These are phyloP conservation scores for Margaritifera margaritifera DNA, from an alignment of 2,888 invertebrate genomes.

Conservation along the genomic window DNA sequence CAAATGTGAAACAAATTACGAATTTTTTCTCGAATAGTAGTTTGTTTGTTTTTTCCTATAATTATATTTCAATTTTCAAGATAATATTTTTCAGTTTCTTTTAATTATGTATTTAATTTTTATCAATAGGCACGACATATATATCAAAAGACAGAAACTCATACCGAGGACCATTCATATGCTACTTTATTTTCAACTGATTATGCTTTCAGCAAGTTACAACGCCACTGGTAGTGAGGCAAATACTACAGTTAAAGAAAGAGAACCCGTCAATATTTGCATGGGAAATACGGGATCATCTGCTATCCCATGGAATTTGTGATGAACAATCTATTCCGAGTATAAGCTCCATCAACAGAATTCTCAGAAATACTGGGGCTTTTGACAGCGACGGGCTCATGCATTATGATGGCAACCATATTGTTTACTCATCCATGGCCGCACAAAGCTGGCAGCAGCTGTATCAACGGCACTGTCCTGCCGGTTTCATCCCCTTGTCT, in stretches of 20 bases:
- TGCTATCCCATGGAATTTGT: conserved; percentile 90
- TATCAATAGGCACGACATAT: too few relatives aligned
- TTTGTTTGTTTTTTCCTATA: too few relatives aligned
- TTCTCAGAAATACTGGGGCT: conserved; percentile 78
- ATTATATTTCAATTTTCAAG: too few relatives aligned
- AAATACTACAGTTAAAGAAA: conserved; percentile 92
- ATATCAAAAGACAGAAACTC: too few relatives aligned
- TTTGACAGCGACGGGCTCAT: conserved; percentile 8
- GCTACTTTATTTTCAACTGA: neutral
- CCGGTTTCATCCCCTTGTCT: conserved; percentile 24
- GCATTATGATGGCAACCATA: conserved; percentile 9
- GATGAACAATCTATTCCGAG: conserved; percentile 85
- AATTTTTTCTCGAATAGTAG: too few relatives aligned
- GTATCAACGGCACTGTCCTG: neutral
- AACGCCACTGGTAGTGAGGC: conserved; percentile 94
- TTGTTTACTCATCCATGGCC: conserved; percentile 15
- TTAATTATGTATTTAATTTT: neutral
- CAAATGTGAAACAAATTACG: too few relatives aligned
- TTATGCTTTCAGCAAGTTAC: conserved; percentile 81
- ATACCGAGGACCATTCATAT: too few relatives aligned
- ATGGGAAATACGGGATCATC: conserved; percentile 94
- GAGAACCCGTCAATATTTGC: conserved; percentile 97
- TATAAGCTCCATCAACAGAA: conserved; percentile 93
- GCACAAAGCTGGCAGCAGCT: conserved; percentile 1
- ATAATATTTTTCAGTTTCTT: neutral